These are phyloP conservation scores for Pangasius macronema DNA, from an alignment of 2,797 vertebrate species.

Conservation along the genomic window DNA sequence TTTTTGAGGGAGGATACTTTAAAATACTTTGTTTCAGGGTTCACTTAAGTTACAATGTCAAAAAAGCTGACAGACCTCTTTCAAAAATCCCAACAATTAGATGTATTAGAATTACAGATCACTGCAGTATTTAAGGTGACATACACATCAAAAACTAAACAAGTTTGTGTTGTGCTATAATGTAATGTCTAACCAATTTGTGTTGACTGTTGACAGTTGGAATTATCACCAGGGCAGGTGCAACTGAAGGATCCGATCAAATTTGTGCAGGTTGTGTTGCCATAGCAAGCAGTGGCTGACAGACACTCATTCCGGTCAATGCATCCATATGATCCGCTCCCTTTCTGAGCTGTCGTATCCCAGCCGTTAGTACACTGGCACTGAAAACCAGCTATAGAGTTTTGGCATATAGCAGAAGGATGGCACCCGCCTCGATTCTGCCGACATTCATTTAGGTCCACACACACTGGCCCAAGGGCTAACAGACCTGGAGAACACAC, in stretches of 20 bases:
- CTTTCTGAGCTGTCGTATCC: constrained; percentile 60
- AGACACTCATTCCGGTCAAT: constrained; percentile 76
- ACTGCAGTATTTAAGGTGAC: constrained; percentile 24
- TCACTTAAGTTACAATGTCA: neutral
- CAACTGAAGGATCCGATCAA: constrained; percentile 73
- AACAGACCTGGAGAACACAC: constrained; percentile 70
- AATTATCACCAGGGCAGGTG: constrained; percentile 64
- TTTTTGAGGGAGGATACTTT: neutral
- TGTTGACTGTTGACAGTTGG: constrained; percentile 58
- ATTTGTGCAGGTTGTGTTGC: constrained; percentile 70
- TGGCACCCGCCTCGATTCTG: constrained; percentile 69
- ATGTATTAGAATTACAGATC: constrained; percentile 23
- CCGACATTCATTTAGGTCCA: constrained; percentile 80
- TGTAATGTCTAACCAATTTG: constrained; percentile 70
- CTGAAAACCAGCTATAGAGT: constrained; percentile 70
- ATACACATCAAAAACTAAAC: neutral
- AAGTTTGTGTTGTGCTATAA: constrained; percentile 13
- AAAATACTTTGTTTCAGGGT: no score
- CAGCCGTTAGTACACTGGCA: constrained; percentile 75
- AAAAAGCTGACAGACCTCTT: neutral
- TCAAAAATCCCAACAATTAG: neutral
- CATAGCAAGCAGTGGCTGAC: constrained; percentile 60
- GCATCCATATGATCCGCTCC: constrained; percentile 68
- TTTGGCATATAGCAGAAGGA: constrained; percentile 72
- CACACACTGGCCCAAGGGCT: constrained; percentile 68